A percentile compares a stretch with the other conserved stretches of the same genome.
phyloP scores from a whole-genome alignment of 2,797 vertebrate genomes.

The Mus spretus region DNA sequence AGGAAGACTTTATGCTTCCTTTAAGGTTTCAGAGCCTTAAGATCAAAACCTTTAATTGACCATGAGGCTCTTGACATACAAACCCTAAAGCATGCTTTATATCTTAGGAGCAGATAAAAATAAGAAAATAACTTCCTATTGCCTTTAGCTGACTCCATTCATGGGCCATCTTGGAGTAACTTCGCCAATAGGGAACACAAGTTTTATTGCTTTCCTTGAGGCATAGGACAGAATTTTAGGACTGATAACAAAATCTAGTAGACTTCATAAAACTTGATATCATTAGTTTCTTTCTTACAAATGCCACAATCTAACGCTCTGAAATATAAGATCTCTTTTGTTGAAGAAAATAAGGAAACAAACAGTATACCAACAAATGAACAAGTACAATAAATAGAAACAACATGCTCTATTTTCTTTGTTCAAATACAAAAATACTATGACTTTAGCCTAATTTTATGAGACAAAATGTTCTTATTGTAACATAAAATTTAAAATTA shows the following conservation, averaged over 20 bases:
- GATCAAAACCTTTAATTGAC: slow-evolving; percentile 18
- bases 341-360: neutral
- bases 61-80: neutral
- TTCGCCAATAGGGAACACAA: neutral
- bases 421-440: neutral
- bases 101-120: neutral
- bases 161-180: neutral
- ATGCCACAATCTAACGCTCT: slow-evolving; percentile 50
- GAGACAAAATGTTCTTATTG: neutral
- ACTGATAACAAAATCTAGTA: slow-evolving; percentile 60
- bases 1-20: neutral
- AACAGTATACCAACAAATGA: neutral
- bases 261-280: slow-evolving; percentile 42
- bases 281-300: slow-evolving; percentile 54
- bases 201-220: slow-evolving; percentile 60
- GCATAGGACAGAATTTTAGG: slow-evolving; percentile 11
- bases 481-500: slow-evolving; percentile 20
- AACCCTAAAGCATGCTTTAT: neutral
- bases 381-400: neutral
- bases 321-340: slow-evolving; percentile 5
- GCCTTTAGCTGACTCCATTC: neutral
- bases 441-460: neutral
- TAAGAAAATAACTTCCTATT: neutral
- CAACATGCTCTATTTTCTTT: neutral
- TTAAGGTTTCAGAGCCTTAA: neutral